A percentile compares a stretch with the other conserved stretches of the same genome.
Evolutionary conservation across 2,888 invertebrate species (phyloP).

Genomic region (Vesta saturnalis): DNA sequence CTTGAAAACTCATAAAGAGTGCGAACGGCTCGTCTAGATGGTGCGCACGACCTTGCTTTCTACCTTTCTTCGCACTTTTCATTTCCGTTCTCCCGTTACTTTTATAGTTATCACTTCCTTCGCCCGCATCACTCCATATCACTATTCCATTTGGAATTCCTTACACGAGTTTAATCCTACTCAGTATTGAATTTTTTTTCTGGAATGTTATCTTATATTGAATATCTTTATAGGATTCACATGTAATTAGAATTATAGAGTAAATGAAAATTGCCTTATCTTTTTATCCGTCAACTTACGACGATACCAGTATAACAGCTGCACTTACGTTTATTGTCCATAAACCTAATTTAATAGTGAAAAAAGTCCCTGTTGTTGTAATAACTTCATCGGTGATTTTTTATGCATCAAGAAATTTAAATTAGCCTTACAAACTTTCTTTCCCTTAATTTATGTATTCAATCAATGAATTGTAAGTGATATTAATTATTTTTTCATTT

Average conservation of each 20-base stretch:
- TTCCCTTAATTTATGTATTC: no score
- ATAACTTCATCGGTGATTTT: no score
- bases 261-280: no score
- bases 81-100: conserved; percentile 59
- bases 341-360: neutral
- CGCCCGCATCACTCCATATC: conserved; percentile 47
- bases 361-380: no score
- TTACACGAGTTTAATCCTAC: conserved; percentile 52
- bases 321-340: neutral
- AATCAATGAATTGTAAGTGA: no score
- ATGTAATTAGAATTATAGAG: conserved; percentile 12
- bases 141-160: conserved; percentile 49
- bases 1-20: conserved; percentile 51
- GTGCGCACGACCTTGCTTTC: conserved; percentile 58
- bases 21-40: conserved; percentile 57
- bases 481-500: no score
- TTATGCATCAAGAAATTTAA: no score
- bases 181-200: conserved; percentile 36
- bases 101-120: conserved; percentile 60
- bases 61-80: conserved; percentile 60
- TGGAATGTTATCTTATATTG: conserved; percentile 33
- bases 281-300: neutral
- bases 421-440: no score
- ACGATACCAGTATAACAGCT: neutral
- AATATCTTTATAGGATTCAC: conserved; percentile 26